Percentiles rank a stretch among this genome's conserved stretches.
phyloP scores from a whole-genome alignment of 2,888 invertebrate genomes.

The Orchesellides sinensis region DNA sequence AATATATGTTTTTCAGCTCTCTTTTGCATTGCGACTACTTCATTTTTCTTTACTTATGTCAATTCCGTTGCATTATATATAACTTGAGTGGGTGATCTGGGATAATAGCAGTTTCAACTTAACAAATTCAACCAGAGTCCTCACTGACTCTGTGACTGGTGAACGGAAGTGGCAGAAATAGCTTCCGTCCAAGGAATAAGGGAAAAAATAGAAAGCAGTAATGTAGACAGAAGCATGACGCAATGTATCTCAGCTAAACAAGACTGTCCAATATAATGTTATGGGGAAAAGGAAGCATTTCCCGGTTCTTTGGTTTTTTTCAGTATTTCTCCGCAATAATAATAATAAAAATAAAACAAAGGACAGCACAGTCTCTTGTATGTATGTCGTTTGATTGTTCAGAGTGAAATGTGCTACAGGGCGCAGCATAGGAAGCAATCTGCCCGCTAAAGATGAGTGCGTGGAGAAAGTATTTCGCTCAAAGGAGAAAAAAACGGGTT shows the following conservation, averaged over 20 bases:
- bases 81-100: neutral
- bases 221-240: neutral
- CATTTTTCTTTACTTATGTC: constrained; percentile 14
- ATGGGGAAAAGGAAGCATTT: constrained; percentile 1
- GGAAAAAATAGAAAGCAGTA: neutral
- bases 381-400: neutral
- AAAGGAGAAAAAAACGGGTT: too few species aligned
- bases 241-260: neutral
- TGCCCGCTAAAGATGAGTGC: too few species aligned
- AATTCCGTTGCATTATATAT: constrained; percentile 1
- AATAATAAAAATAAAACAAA: neutral
- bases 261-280: neutral
- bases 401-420: too few species aligned
- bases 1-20: constrained; percentile 20
- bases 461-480: too few species aligned
- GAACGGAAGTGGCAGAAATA: constrained; percentile 55
- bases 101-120: constrained; percentile 11
- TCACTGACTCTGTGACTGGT: constrained; percentile 34
- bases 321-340: neutral
- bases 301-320: constrained; percentile 11
- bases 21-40: neutral
- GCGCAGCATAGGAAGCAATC: too few species aligned
- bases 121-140: constrained; percentile 15
- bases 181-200: constrained; percentile 42
- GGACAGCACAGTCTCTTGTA: neutral